Evolutionary conservation across 2,113 vertebrate species (phyloP).

Genomic region (Mesoclemmys tuberculata): DNA sequence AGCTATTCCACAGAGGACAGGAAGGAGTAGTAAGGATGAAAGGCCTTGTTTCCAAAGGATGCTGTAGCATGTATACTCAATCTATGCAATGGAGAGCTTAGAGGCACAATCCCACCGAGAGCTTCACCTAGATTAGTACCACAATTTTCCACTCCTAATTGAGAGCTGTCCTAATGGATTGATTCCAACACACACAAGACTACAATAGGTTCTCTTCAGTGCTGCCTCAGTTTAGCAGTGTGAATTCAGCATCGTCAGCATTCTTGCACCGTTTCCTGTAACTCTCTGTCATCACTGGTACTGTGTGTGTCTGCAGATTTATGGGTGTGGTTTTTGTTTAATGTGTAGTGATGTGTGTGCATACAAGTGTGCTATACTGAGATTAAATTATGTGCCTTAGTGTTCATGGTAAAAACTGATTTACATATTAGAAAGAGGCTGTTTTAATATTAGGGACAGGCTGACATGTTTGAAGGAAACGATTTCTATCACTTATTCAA

Average conservation of each 20-base stretch:
- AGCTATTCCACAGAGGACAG: background rate
- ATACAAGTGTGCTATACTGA: background rate
- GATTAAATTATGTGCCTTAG: conserved; percentile 18
- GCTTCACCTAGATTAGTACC: background rate
- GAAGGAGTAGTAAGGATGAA: background rate
- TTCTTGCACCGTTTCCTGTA: conserved; percentile 19
- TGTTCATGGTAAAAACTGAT: conserved; percentile 31
- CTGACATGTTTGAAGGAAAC: background rate
- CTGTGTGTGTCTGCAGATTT: background rate
- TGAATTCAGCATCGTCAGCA: conserved; percentile 23
- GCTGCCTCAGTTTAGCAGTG: background rate
- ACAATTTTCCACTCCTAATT: background rate
- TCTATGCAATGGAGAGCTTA: background rate
- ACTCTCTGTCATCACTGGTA: background rate
- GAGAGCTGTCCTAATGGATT: background rate
- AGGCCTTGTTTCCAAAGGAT: background rate
- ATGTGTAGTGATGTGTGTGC: background rate
- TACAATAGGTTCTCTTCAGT: background rate
- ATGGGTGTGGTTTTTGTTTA: background rate
- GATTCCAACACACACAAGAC: background rate
- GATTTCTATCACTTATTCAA: conserved; percentile 40
- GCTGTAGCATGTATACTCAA: background rate
- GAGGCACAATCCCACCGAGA: background rate
- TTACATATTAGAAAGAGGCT: conserved; percentile 33
- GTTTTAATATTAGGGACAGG: background rate